A percentile compares a stretch with the other conserved stretches of the same genome.
These are phyloP conservation scores for Mythimna pallens DNA, from an alignment of 2,888 invertebrate genomes.

Conservation along the genomic window DNA sequence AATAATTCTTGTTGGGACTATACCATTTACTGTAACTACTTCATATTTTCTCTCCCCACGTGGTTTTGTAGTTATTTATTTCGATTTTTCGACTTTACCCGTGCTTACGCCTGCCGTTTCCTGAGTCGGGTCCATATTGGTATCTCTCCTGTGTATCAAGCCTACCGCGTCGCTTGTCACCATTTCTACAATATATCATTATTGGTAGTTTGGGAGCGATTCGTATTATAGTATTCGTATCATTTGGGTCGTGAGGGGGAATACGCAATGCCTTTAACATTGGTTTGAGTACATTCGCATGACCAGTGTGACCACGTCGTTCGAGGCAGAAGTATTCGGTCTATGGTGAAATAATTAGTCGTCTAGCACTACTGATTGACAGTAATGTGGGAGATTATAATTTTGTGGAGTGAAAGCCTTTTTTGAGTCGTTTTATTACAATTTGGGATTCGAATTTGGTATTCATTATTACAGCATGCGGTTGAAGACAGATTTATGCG, in stretches of 20 bases:
- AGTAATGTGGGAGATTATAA: background rate
- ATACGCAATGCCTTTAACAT: slow-evolving; percentile 23
- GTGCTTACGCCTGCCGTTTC: background rate
- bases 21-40: slow-evolving; percentile 4
- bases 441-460: background rate
- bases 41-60: slow-evolving; percentile 1
- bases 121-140: slow-evolving; percentile 23
- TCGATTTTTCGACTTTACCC: slow-evolving; percentile 13
- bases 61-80: slow-evolving; percentile 16
- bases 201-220: slow-evolving; percentile 19
- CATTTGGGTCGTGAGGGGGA: slow-evolving; percentile 7
- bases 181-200: slow-evolving; percentile 12
- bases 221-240: too few relatives aligned
- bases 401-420: background rate
- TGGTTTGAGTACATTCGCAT: background rate
- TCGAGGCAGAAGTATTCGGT: background rate
- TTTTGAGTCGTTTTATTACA: background rate
- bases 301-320: slow-evolving; percentile 23
- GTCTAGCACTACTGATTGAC: background rate
- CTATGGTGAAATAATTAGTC: background rate
- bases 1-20: slow-evolving; percentile 6
- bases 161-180: slow-evolving; percentile 42
- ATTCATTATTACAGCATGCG: slow-evolving; percentile 17
- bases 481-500: slow-evolving; percentile 29
- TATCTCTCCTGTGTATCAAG: slow-evolving; percentile 19